Percentiles rank a stretch among this genome's conserved stretches.
Evolutionary conservation across 2,888 invertebrate genomes (phyloP).

Genomic region (Orthosia cruda): DNA sequence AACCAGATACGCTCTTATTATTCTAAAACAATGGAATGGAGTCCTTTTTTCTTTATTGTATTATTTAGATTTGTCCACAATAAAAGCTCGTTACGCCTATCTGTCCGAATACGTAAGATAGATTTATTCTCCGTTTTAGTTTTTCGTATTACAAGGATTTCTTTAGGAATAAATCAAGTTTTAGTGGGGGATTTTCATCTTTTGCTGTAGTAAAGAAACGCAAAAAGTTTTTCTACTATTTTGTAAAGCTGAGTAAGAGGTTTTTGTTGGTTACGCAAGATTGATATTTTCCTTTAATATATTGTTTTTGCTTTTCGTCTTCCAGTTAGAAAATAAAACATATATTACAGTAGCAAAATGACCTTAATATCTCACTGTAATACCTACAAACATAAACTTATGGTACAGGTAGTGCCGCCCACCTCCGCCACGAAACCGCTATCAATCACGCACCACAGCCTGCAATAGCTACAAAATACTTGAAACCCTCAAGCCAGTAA

Average conservation of each 20-base stretch:
- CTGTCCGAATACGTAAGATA: constrained; percentile 55
- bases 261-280: constrained; percentile 11
- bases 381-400: constrained; percentile 17
- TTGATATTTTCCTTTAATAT: neutral
- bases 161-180: constrained; percentile 37
- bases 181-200: constrained; percentile 23
- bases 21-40: constrained; percentile 36
- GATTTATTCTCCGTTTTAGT: constrained; percentile 48
- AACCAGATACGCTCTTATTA: constrained; percentile 49
- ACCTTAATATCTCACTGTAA: constrained; percentile 25
- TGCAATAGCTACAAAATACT: constrained; percentile 56
- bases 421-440: constrained; percentile 9
- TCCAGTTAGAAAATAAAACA: neutral
- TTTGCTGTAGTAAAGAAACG: constrained; percentile 12
- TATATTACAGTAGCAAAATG: neutral
- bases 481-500: constrained; percentile 51
- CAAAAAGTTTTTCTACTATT: constrained; percentile 13
- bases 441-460: constrained; percentile 42
- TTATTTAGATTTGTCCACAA: constrained; percentile 58
- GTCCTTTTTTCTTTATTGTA: constrained; percentile 41
- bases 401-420: constrained; percentile 1
- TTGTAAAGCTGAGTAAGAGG: neutral
- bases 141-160: constrained; percentile 41
- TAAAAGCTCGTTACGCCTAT: constrained; percentile 51
- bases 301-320: neutral